phyloP scores from a whole-genome alignment of 1,140 invertebrate genomes.

The Ephestia elutella region DNA sequence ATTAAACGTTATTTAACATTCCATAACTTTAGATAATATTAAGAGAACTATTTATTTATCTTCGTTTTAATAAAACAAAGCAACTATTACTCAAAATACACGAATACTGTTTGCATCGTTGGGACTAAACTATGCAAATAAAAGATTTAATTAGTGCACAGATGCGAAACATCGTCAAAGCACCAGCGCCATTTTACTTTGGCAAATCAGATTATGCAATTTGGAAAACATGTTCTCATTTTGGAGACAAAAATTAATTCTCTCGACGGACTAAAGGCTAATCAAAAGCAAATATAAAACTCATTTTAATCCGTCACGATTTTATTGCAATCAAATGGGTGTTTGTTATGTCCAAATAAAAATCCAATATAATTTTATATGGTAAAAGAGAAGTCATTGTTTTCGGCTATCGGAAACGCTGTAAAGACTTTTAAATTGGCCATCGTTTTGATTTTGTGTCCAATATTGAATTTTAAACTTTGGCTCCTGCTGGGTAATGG shows the following conservation, averaged over 20 bases:
- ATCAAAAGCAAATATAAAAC: not conserved
- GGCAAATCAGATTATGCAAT: not conserved
- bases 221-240: not conserved
- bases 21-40: too few relatives aligned
- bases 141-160: conserved; percentile 4
- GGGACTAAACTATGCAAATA: not conserved
- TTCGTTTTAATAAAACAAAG: not conserved
- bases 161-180: conserved; percentile 2
- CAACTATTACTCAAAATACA: not conserved
- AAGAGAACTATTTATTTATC: not conserved
- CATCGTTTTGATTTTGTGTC: conserved; percentile 26
- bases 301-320: conserved; percentile 15
- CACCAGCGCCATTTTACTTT: not conserved
- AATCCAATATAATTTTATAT: conserved; percentile 30
- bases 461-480: conserved; percentile 33
- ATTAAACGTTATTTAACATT: too few relatives aligned
- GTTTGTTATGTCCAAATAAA: conserved; percentile 31
- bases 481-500: conserved; percentile 37
- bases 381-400: conserved; percentile 28
- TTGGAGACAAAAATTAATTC: not conserved
- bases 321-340: conserved; percentile 26
- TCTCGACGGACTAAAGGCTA: not conserved
- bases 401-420: conserved; percentile 24
- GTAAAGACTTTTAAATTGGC: conserved; percentile 32
- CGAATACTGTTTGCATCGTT: not conserved